Evolutionary conservation across 2,888 invertebrate species (phyloP).

Genomic region (Alsophila aescularia): DNA sequence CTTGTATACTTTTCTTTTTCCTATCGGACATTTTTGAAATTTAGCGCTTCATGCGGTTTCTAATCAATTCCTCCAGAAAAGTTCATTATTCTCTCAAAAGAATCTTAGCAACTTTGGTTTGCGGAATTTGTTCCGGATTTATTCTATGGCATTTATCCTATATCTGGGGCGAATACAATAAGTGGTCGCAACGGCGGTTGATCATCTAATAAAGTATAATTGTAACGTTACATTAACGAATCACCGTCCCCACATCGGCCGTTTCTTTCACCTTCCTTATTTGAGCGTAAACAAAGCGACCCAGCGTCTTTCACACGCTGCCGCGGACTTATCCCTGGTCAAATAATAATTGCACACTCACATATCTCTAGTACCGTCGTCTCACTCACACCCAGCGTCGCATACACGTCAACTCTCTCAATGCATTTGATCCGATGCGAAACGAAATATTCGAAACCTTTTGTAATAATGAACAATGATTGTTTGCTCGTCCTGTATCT

Average conservation of each 20-base stretch:
- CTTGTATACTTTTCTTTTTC: constrained; percentile 3
- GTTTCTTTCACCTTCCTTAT: constrained; percentile 80
- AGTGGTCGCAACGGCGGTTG: constrained; percentile 48
- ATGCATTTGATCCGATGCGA: constrained; percentile 82
- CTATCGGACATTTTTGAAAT: neutral
- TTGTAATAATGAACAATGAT: constrained; percentile 85
- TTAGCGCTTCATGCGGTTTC: neutral
- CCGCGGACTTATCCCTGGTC: constrained; percentile 82
- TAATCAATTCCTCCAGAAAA: neutral
- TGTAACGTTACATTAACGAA: constrained; percentile 73
- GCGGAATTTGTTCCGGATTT: constrained; percentile 36
- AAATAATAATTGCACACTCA: constrained; percentile 82
- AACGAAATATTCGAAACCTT: constrained; percentile 82
- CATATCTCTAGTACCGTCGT: constrained; percentile 58
- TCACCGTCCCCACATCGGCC: constrained; percentile 60
- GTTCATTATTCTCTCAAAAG: constrained; percentile 1
- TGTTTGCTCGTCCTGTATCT: constrained; percentile 83
- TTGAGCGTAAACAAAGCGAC: constrained; percentile 82
- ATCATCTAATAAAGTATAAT: constrained; percentile 67
- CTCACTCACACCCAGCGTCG: constrained; percentile 68
- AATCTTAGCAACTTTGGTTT: constrained; percentile 28
- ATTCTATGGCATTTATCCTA: constrained; percentile 33
- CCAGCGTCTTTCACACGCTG: constrained; percentile 82
- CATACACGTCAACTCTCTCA: constrained; percentile 70
- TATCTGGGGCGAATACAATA: constrained; percentile 44